Percentiles rank a stretch among this genome's conserved stretches.
These are phyloP conservation scores for Oxystoma pomonae DNA, from an alignment of 2,888 invertebrate species.

Conservation along the genomic window DNA sequence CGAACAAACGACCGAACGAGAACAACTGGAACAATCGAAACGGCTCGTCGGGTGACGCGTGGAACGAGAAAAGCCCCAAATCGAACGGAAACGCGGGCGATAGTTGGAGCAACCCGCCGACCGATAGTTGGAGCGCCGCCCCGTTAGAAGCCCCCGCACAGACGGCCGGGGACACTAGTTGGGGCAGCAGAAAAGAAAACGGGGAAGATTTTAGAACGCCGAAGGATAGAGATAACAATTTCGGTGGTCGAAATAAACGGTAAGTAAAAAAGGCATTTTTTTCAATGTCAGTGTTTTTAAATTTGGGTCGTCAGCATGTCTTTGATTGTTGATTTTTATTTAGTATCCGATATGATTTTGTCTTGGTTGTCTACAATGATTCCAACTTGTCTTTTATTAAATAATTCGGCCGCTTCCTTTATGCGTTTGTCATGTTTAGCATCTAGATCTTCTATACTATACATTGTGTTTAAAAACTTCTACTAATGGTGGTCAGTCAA, in stretches of 20 bases:
- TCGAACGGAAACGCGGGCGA: background rate
- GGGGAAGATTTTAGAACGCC: background rate
- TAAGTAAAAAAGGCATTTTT: background rate
- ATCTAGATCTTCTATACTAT: no score
- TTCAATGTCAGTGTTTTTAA: no score
- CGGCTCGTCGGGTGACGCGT: background rate
- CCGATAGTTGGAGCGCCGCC: background rate
- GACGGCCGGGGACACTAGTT: background rate
- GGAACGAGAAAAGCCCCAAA: background rate
- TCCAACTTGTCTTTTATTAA: no score
- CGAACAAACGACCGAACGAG: background rate
- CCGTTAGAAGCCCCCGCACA: background rate
- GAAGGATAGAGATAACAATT: background rate
- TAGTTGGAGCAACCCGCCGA: background rate
- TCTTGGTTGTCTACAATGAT: no score
- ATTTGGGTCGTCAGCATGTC: no score
- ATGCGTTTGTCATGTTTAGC: no score
- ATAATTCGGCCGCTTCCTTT: no score
- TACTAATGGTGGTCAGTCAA: no score
- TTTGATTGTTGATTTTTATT: no score
- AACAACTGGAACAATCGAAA: background rate
- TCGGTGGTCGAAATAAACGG: background rate
- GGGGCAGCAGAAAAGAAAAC: background rate
- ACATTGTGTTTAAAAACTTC: no score
- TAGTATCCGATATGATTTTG: no score